Conservation (phyloP, 37 sponge, comb jelly and placozoan species). For the Lycopodina hypogea region DNA sequence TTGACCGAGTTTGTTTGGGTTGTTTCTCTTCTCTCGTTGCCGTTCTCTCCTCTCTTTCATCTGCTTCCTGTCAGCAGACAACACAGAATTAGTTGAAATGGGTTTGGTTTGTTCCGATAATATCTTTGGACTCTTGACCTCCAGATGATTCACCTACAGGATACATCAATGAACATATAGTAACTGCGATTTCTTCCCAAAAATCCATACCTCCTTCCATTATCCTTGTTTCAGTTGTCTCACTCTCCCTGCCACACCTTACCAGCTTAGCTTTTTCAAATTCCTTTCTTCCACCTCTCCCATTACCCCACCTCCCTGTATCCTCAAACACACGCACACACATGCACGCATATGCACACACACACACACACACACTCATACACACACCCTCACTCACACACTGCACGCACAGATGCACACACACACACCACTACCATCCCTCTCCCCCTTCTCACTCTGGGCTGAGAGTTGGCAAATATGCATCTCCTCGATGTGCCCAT, state of each 20-base stretch:
- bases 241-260: neutral
- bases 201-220: neutral
- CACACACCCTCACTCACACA: too few species aligned
- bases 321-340: too few species aligned
- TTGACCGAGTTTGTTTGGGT: conserved; percentile 15
- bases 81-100: too few species aligned
- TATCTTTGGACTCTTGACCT: neutral
- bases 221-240: neutral
- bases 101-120: too few species aligned
- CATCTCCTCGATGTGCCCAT: conserved; percentile 50
- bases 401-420: too few species aligned
- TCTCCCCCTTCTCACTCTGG: conserved; percentile 24
- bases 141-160: neutral
- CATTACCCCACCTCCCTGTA: too few species aligned
- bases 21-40: conserved; percentile 33
- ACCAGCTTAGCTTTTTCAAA: neutral
- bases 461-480: conserved; percentile 50
- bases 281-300: too few species aligned
- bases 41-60: conserved; percentile 52
- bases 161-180: neutral
- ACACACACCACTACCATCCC: neutral
- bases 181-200: neutral
- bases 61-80: neutral
- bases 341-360: too few species aligned
- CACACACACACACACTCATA: too few species aligned